Percentiles rank a stretch among this genome's conserved stretches.
Conservation (phyloP, 1,140 invertebrate genomes). For the Euura saliciscinereae region DNA sequence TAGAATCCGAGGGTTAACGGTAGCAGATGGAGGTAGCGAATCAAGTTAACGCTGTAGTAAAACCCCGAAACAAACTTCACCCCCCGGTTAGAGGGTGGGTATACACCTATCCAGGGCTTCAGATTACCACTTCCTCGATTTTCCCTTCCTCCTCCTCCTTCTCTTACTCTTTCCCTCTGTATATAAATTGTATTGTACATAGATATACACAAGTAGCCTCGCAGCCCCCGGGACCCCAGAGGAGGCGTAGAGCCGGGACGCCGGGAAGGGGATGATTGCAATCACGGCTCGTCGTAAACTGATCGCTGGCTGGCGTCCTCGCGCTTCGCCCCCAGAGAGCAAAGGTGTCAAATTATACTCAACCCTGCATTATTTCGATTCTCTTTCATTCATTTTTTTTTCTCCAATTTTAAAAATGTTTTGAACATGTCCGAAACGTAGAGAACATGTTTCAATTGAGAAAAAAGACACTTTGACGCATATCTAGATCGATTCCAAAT, state of each 20-base stretch:
- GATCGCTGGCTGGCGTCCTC: constrained; percentile 17
- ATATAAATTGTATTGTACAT: neutral
- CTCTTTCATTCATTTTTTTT: no score
- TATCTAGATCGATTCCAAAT: neutral
- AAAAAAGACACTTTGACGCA: neutral
- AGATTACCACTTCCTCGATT: constrained; percentile 37
- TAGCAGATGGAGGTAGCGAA: constrained; percentile 28
- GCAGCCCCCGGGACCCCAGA: constrained; percentile 29
- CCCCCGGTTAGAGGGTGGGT: neutral
- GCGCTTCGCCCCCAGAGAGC: neutral
- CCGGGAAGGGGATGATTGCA: constrained; percentile 15
- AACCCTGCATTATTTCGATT: neutral
- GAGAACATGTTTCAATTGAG: neutral
- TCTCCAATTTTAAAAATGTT: no score
- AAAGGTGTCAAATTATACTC: neutral
- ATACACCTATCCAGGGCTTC: constrained; percentile 22
- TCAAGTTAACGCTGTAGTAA: constrained; percentile 42
- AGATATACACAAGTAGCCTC: constrained; percentile 22
- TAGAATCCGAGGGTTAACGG: neutral
- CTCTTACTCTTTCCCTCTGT: neutral
- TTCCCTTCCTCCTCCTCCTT: neutral
- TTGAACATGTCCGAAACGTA: neutral
- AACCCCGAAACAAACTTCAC: constrained; percentile 39
- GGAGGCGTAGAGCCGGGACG: constrained; percentile 22
- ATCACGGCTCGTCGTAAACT: constrained; percentile 23